A percentile compares a stretch with the other conserved stretches of the same genome.
phyloP scores from a whole-genome alignment of 1,140 invertebrate species.

The Leptinotarsa texana region DNA sequence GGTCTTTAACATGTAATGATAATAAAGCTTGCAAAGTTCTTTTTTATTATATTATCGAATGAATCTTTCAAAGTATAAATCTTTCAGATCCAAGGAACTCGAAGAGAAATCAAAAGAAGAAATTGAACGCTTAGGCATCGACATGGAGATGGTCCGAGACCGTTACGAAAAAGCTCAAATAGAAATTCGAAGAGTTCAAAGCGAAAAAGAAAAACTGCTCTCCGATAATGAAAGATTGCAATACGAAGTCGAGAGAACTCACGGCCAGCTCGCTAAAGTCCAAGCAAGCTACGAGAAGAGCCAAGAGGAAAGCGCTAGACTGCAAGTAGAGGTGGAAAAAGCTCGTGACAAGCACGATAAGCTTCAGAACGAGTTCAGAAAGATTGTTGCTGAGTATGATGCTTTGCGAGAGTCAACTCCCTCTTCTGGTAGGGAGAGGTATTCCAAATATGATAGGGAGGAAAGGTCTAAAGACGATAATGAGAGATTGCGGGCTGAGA shows the following conservation, averaged over 20 bases:
- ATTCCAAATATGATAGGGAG: slow-evolving; percentile 78
- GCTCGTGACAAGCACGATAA: slow-evolving; percentile 89
- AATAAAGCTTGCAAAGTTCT: no score
- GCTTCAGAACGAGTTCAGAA: slow-evolving; percentile 77
- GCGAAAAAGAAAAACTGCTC: slow-evolving; percentile 83
- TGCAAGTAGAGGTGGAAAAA: slow-evolving; percentile 87
- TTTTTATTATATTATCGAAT: no score
- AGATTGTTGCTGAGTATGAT: slow-evolving; percentile 78
- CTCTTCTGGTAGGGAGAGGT: slow-evolving; percentile 68
- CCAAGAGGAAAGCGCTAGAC: slow-evolving; percentile 77
- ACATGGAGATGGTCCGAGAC: slow-evolving; percentile 85
- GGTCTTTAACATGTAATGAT: no score
- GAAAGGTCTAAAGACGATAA: slow-evolving; percentile 77
- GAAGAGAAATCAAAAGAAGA: slow-evolving; percentile 91
- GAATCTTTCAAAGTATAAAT: no score
- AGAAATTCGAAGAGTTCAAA: slow-evolving; percentile 77
- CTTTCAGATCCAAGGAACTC: slow-evolving; percentile 75
- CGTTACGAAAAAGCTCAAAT: slow-evolving; percentile 86
- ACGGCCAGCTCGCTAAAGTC: slow-evolving; percentile 80
- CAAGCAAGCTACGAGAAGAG: slow-evolving; percentile 60
- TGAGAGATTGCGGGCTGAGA: slow-evolving; percentile 78
- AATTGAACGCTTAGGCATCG: slow-evolving; percentile 76
- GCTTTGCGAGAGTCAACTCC: slow-evolving; percentile 64
- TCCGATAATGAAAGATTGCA: slow-evolving; percentile 81
- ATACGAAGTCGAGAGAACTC: slow-evolving; percentile 82